Evolutionary conservation across 2,888 invertebrate genomes (phyloP).

Genomic region (Dusona sp.): DNA sequence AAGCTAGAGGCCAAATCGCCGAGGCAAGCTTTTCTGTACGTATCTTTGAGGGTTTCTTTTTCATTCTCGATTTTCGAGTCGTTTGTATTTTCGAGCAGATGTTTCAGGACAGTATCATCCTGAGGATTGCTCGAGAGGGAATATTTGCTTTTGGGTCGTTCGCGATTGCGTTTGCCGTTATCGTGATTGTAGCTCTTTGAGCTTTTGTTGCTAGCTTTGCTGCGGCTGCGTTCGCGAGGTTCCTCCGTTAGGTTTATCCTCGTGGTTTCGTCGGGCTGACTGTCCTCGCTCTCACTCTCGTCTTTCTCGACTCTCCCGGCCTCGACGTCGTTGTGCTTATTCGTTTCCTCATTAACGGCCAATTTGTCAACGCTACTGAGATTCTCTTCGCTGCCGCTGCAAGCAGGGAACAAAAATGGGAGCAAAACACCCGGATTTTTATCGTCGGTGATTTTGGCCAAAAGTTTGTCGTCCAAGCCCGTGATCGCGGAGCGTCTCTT

Average conservation of each 20-base stretch:
- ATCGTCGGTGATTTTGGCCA: slow-evolving; percentile 75
- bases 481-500: slow-evolving; percentile 85
- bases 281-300: slow-evolving; percentile 79
- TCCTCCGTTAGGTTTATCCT: slow-evolving; percentile 74
- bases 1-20: slow-evolving; percentile 80
- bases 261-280: slow-evolving; percentile 80
- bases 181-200: slow-evolving; percentile 75
- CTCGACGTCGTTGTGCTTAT: slow-evolving; percentile 77
- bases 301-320: slow-evolving; percentile 76
- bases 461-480: slow-evolving; percentile 85
- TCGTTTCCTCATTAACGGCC: slow-evolving; percentile 56
- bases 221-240: slow-evolving; percentile 76
- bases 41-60: slow-evolving; percentile 72
- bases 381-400: slow-evolving; percentile 80
- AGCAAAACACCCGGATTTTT: slow-evolving; percentile 78
- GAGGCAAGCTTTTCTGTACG: slow-evolving; percentile 76
- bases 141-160: slow-evolving; percentile 79
- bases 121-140: slow-evolving; percentile 71
- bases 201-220: slow-evolving; percentile 79
- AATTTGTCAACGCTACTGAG: slow-evolving; percentile 79
- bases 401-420: slow-evolving; percentile 86
- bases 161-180: slow-evolving; percentile 73
- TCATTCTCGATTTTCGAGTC: slow-evolving; percentile 77
- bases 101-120: slow-evolving; percentile 80
- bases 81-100: slow-evolving; percentile 77